These are phyloP conservation scores for Excalfactoria chinensis DNA, from an alignment of 2,113 vertebrate species.

Conservation along the genomic window DNA sequence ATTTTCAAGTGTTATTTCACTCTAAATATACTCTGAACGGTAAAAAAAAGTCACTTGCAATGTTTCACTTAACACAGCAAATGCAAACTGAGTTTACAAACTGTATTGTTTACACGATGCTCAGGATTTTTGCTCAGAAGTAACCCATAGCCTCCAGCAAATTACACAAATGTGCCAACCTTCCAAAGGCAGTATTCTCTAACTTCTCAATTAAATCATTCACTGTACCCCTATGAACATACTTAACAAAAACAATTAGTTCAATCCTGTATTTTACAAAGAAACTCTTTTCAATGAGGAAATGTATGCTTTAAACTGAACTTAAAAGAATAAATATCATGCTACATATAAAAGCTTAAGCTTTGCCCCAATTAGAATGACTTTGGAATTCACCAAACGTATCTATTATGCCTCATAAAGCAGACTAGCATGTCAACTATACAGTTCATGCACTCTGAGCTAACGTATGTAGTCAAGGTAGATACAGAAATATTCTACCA, in stretches of 20 bases:
- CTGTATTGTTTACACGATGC: background rate
- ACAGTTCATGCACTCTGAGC: background rate
- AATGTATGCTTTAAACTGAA: background rate
- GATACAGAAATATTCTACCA: background rate
- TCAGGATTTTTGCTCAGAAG: background rate
- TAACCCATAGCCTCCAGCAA: background rate
- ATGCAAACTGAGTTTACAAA: background rate
- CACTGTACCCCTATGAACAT: background rate
- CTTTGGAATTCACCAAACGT: background rate
- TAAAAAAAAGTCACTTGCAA: background rate
- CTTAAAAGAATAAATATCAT: background rate
- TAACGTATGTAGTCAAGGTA: background rate
- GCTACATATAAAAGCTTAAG: background rate
- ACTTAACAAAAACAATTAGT: background rate
- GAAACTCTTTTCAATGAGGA: background rate
- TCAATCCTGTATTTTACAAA: background rate
- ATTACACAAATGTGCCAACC: background rate
- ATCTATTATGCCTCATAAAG: background rate
- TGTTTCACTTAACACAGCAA: background rate
- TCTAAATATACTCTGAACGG: background rate
- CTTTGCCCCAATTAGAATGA: background rate
- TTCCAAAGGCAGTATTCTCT: background rate
- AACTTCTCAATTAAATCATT: background rate
- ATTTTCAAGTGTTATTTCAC: background rate
- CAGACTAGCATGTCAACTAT: background rate